Base-by-base conservation (phyloP, 1,140 invertebrate genomes). In the Philaenus spumarius region DNA sequence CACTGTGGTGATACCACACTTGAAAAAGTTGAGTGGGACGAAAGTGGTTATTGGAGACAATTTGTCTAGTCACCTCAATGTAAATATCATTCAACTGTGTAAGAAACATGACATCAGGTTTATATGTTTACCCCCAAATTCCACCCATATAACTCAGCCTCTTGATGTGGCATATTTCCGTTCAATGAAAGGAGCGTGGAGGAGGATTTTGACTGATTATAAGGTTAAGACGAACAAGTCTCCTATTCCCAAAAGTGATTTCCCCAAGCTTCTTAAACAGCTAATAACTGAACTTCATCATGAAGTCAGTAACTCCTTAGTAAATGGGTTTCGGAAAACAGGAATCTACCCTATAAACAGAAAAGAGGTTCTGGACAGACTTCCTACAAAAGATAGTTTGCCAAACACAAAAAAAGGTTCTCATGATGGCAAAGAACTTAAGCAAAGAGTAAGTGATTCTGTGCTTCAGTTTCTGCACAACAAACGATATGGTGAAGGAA, bases 1-100 rank as follows among this genome's bases (percentile, higher is more conserved):
- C 7, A 43, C 55, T 37, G 37, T 62, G 15, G 24, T 66, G n/a
- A 22, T 73, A 26, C 66, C 67, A 45, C 56, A 64, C 57, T 34
- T 65, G 6, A 67, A 62, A 63, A 64, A 54, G 42, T 34, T 61
- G 48, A 34, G 39, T n/a, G 72, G 71, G 35, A 57, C 35, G 37
- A 72, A 71, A 62, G 65, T 69, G 22, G 7, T 74, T 7, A 52
- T 74, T 47, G 70, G 72, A n/a, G 72, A 74, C 56, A 74, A 74
- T 59, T 64, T 74, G 37, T 64, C 65, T 20, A 66, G 62, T 43
- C 40, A 43, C n/a, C 5, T 43, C 40, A 43, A 15, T 19, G n/a
- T 43, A 14, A 15, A 7, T 7, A 4, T 43, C 20, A 43, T 5
- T n/a, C 6, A 43, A n/a, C 5, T n/a, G 4, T 43, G 40, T 43